Evolutionary conservation across 2,113 vertebrate species (phyloP), one percentile per base, ranked within the genome.

Genomic region (Notothenia rossii): DNA sequence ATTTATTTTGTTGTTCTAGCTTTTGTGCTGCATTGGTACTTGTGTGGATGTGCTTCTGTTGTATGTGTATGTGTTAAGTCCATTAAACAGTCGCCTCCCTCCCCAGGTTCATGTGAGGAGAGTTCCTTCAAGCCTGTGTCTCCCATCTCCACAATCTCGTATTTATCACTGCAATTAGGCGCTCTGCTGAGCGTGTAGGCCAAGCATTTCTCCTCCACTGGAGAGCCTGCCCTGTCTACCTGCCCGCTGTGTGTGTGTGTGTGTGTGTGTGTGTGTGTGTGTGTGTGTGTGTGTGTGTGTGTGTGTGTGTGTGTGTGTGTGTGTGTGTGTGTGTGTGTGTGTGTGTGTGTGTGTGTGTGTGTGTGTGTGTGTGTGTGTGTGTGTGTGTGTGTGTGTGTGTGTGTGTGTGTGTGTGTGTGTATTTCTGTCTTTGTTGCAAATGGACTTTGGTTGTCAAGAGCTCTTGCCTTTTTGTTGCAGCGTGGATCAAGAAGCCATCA

Each of bases 101-200:
- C 65, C 10, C 62, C 62, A 36, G 72, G 71, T 83, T 86, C 74
- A 82, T 43, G 25, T 58, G 50, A 76, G 80, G 80, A 73, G 22
- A 67, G 25, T 66, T 83, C 58, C 50, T 75, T n/a, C 5, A 0
- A 72, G 72, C 20, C 20, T 74, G 64, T 61, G 54, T 85, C 72
- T 87, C 60, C 17, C 43, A 51, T 81, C 73, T 72, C 64, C 45
- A 63, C 59, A 65, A 77, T 72, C 77, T 87, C 90, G 63, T 87
- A 87, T 90, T 90, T 87, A 89, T 91, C 89, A 90, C 72, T 85
- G 86, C 82, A 92, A 91, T 93, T 92, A 93, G 77, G 67, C 8
- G 88, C 81, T 91, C 86, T 82, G 90, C 86, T 77, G 82, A 91
- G 90, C 89, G 36, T 79, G 70, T 29, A 75, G 85, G 61, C 86